Evolutionary conservation across 2,888 invertebrate species (phyloP).

Genomic region (Tetragonula carbonaria): DNA sequence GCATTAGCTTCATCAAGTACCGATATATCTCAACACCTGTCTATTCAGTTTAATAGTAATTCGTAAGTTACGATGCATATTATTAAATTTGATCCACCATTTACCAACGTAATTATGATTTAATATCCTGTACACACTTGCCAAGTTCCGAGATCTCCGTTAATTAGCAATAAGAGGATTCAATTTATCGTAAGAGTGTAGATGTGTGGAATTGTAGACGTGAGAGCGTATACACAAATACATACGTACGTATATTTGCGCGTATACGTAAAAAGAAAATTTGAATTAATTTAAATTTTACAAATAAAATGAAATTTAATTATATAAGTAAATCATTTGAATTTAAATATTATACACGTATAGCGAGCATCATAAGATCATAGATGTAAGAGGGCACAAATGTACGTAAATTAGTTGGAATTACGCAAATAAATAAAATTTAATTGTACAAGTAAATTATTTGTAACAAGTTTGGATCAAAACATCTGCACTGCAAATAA

Average conservation of each 20-base stretch:
- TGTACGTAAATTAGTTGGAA: too few relatives aligned
- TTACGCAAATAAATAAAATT: too few relatives aligned
- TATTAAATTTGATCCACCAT: neutral
- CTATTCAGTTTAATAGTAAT: neutral
- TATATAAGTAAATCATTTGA: too few relatives aligned
- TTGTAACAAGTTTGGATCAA: too few relatives aligned
- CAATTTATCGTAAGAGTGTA: neutral
- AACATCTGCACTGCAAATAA: too few relatives aligned
- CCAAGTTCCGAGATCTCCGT: neutral
- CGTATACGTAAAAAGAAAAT: too few relatives aligned
- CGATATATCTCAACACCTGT: slow-evolving; percentile 27
- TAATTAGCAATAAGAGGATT: neutral
- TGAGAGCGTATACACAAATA: neutral
- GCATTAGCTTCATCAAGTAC: slow-evolving; percentile 23
- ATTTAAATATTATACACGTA: too few relatives aligned
- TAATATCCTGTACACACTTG: neutral
- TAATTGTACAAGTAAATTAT: too few relatives aligned
- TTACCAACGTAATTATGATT: neutral
- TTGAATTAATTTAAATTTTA: too few relatives aligned
- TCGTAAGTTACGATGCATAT: neutral
- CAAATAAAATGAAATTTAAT: too few relatives aligned
- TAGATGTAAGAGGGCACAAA: too few relatives aligned
- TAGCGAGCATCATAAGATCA: too few relatives aligned
- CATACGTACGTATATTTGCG: neutral
- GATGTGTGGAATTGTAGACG: neutral